phyloP scores from a whole-genome alignment of 2,113 vertebrate species.

The Corythaixoides concolor region DNA sequence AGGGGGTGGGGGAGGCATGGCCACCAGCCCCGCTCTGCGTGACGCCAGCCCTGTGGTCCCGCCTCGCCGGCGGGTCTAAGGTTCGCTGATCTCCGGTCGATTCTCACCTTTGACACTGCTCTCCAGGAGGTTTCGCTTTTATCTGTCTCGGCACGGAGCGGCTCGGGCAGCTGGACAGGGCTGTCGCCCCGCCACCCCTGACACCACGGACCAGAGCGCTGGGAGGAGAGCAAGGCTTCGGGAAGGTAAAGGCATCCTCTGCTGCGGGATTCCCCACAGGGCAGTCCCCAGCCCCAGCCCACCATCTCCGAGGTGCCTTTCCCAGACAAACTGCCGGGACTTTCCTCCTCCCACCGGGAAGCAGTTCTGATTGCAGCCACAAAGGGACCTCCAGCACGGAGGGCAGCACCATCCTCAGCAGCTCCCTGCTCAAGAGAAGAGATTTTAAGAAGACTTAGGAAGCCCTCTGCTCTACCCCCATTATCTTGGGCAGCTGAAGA shows the following conservation, averaged over 20 bases:
- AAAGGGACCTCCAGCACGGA: too few species aligned
- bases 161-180: rapidly evolving
- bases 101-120: not conserved
- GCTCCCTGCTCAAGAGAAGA: not conserved
- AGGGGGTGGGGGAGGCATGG: not conserved
- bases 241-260: not conserved
- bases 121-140: not conserved
- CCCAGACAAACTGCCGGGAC: not conserved
- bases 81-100: not conserved
- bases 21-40: rapidly evolving
- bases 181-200: not conserved
- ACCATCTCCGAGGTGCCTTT: not conserved
- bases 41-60: not conserved
- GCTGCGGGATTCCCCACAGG: rapidly evolving
- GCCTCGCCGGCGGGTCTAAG: not conserved
- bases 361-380: not conserved
- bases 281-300: not conserved
- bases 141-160: rapidly evolving
- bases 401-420: not conserved
- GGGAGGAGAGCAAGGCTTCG: not conserved
- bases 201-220: rapidly evolving
- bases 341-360: not conserved
- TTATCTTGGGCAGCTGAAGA: not conserved
- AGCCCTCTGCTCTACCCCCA: not conserved
- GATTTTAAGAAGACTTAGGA: not conserved